Evolutionary conservation across 2,113 vertebrate genomes (phyloP).

Genomic region (Amazona guildingii): DNA sequence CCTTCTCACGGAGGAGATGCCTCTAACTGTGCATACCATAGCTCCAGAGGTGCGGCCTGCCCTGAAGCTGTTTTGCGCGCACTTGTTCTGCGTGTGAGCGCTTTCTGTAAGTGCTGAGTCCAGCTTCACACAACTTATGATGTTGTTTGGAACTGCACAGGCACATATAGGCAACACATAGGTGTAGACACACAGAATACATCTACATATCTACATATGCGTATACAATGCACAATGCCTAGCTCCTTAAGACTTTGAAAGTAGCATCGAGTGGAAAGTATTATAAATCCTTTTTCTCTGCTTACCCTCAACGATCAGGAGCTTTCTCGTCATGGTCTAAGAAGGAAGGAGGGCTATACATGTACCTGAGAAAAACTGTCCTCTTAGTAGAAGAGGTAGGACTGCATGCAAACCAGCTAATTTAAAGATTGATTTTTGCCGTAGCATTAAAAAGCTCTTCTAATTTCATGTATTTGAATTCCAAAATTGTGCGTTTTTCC

Average conservation of each 20-base stretch:
- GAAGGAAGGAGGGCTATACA: not conserved
- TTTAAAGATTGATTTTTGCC: not conserved
- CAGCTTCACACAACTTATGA: not conserved
- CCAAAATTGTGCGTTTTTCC: not conserved
- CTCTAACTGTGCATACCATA: fast-evolving
- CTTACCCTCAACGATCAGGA: not conserved
- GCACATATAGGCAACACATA: not conserved
- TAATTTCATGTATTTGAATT: not conserved
- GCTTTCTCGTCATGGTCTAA: not conserved
- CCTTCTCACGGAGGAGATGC: not conserved
- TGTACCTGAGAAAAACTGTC: not conserved
- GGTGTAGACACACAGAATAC: not conserved
- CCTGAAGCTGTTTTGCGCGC: fast-evolving
- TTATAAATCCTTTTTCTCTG: not conserved
- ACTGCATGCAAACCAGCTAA: not conserved
- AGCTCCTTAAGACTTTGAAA: not conserved
- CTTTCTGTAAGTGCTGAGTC: fast-evolving
- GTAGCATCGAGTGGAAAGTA: not conserved
- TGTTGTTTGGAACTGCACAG: not conserved
- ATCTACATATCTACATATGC: fast-evolving
- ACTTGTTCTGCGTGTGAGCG: fast-evolving
- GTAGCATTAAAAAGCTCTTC: not conserved
- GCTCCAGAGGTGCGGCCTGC: fast-evolving
- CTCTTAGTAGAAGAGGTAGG: not conserved
- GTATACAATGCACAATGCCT: not conserved